A percentile compares a stretch with the other conserved stretches of the same genome.
These are phyloP conservation scores for Thamnaconus septentrionalis DNA, from an alignment of 2,113 vertebrate genomes.

Conservation along the genomic window DNA sequence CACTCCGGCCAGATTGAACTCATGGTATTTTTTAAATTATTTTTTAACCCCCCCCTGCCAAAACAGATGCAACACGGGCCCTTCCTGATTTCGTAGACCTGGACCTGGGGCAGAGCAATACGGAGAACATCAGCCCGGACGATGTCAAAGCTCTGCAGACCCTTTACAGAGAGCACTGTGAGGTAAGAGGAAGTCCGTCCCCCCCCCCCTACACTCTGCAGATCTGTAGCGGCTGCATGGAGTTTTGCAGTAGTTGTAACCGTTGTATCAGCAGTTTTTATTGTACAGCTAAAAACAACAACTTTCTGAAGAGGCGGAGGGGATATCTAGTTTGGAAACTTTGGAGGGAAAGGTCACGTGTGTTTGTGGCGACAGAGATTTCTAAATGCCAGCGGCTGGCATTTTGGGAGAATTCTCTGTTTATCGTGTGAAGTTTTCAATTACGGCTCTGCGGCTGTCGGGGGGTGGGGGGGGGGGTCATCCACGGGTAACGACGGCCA, in stretches of 20 bases:
- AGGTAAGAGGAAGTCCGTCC: conserved; percentile 76
- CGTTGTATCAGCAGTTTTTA: neutral
- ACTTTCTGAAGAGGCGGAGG: too few relatives aligned
- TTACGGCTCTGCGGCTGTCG: conserved; percentile 12
- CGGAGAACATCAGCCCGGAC: conserved; percentile 80
- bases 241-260: conserved; percentile 1
- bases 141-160: conserved; percentile 91
- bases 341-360: conserved; percentile 38
- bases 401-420: conserved; percentile 40
- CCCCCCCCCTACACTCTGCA: neutral
- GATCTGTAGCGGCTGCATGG: neutral
- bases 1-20: neutral
- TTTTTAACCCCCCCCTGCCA: neutral
- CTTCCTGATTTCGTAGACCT: conserved; percentile 91
- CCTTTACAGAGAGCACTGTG: conserved; percentile 92
- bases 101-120: conserved; percentile 80
- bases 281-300: neutral
- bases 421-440: conserved; percentile 21
- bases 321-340: conserved; percentile 15
- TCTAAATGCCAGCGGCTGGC: conserved; percentile 47
- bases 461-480: conserved; percentile 7
- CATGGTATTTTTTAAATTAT: neutral
- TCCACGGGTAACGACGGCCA: conserved; percentile 3
- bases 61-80: conserved; percentile 86
- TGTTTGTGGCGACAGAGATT: conserved; percentile 27